Base-by-base conservation (phyloP, 2,888 invertebrate genomes). In the Andrena trimmerana region DNA sequence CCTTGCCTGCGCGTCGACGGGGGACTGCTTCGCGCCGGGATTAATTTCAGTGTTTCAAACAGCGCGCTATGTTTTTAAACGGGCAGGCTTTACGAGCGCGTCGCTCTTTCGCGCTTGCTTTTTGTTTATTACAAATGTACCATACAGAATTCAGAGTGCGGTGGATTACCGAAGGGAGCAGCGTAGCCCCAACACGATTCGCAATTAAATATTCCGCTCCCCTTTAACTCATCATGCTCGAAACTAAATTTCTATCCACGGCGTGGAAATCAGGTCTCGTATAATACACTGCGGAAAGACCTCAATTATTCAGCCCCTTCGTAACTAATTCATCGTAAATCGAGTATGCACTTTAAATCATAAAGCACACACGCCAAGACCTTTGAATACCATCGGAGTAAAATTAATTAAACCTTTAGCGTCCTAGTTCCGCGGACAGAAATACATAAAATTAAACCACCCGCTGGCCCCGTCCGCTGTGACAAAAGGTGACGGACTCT, bases 201-300 rank as follows among this genome's bases (percentile, higher is more conserved):
- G 42, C 42, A 42, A 42, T 42, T 16, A 60, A 31, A 60, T 31
- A 31, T 31, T 60, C 13, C 16, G 6, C 24, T 1, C 31, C 27
- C 13, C 13, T 33, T 36, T 20, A n/a, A 10, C 62, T 62, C 62
- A 20, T 20, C 33, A 1, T 36, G 20, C 20, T 10, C 20, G n/a
- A 33, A n/a, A 10, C 16, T 62, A 62, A 62, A 62, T 62, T 20
- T 62, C 62, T 33, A 33, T 62, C 16, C 60, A 31, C 60, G 7
- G 16, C 2, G n/a, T 24, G n/a, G 60, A 6, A 42, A 60, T 60
- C 60, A 16, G 60, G 6, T 31, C n/a, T 5, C 31, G 31, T 1
- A 60, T 33, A 31, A 31, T 31, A 7, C 10, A 33, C 5, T 20
- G 60, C 8, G 31, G 31, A 60, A 60, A 31, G 31, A 31, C 16